These are phyloP conservation scores for Holothuria scabra DNA, from an alignment of 53 echinoderm and acorn worm genomes.

Conservation along the genomic window DNA sequence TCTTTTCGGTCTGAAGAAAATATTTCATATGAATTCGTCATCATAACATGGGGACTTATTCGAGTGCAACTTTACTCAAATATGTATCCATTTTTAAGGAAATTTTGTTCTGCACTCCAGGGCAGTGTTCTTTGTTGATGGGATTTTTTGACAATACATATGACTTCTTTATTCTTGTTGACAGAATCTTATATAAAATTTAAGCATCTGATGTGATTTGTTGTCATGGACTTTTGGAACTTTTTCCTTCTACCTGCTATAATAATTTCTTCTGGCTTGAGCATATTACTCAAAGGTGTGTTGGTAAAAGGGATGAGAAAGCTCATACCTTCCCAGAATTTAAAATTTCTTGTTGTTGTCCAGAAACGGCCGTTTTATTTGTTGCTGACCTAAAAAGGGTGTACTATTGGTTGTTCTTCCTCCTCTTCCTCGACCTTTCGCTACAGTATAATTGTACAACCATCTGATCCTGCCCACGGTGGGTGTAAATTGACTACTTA, in stretches of 20 bases:
- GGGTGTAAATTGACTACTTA: conserved; percentile 1
- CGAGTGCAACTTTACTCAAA: conserved; percentile 37
- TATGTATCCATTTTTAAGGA: too few species aligned
- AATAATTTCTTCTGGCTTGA: not conserved
- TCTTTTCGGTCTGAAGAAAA: conserved; percentile 52
- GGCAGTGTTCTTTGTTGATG: not conserved
- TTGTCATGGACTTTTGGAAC: conserved; percentile 4
- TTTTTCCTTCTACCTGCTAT: conserved; percentile 2
- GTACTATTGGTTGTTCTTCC: not conserved
- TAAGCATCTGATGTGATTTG: conserved; percentile 43
- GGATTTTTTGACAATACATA: not conserved
- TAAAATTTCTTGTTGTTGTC: too few species aligned
- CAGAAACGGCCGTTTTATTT: too few species aligned
- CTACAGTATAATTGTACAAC: not conserved
- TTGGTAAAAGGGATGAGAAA: not conserved
- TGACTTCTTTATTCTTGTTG: conserved; percentile 17
- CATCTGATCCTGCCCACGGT: not conserved
- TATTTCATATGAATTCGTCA: conserved; percentile 41
- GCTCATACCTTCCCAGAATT: not conserved
- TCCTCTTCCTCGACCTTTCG: conserved; percentile 33
- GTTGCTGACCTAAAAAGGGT: too few species aligned
- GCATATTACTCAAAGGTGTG: not conserved
- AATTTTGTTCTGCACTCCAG: not conserved
- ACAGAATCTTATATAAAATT: conserved; percentile 32
- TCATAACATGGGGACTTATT: conserved; percentile 17